phyloP scores from a whole-genome alignment of 2,113 vertebrate species.

The Pterophyllum scalare region DNA sequence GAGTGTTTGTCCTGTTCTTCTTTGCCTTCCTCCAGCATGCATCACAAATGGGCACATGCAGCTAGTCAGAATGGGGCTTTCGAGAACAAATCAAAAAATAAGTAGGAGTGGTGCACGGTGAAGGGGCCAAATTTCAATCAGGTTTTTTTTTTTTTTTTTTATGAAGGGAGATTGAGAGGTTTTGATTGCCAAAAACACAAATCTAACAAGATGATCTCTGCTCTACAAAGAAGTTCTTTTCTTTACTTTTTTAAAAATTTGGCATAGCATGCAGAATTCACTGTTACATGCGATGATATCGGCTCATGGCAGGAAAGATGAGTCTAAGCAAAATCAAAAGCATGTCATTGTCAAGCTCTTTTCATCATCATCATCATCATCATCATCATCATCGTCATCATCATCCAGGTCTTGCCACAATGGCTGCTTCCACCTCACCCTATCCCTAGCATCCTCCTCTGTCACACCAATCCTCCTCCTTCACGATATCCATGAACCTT shows the following conservation, averaged over 20 bases:
- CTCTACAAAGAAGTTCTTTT: background rate
- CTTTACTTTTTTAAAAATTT: background rate
- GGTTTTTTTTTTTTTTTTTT: background rate
- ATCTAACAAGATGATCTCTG: accelerated
- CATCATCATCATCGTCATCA: background rate
- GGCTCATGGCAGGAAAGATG: background rate
- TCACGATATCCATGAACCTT: background rate
- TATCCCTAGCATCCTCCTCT: background rate
- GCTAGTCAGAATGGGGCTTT: background rate
- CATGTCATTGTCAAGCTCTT: no score
- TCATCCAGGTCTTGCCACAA: background rate
- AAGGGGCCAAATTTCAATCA: background rate
- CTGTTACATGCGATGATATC: background rate
- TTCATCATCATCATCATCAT: no score
- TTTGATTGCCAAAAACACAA: background rate
- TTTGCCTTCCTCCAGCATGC: background rate
- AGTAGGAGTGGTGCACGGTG: accelerated
- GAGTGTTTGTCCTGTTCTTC: background rate
- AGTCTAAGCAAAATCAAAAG: background rate
- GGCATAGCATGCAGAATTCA: background rate
- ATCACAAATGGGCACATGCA: background rate
- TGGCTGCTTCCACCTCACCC: background rate
- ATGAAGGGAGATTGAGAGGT: background rate
- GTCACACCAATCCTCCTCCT: background rate
- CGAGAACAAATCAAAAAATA: background rate